Conservation (phyloP, 1,140 invertebrate genomes). For the Dysdera silvatica region DNA sequence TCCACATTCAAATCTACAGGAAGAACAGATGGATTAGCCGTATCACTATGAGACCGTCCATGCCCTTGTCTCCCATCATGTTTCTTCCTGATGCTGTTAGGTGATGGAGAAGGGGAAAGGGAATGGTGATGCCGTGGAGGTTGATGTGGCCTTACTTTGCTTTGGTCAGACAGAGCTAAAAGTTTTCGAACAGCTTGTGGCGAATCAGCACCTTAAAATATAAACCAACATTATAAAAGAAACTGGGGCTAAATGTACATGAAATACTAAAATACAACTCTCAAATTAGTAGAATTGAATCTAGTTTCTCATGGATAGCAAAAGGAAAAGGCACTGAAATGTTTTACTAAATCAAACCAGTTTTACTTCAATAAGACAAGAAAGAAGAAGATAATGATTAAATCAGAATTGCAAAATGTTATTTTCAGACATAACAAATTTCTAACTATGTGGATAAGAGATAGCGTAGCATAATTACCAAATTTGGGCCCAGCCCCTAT, state of each 20-base stretch:
- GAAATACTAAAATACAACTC: too few species aligned
- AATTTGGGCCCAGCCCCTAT: constrained; percentile 52
- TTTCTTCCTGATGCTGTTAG: constrained; percentile 43
- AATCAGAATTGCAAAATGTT: too few species aligned
- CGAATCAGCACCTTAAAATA: constrained; percentile 70
- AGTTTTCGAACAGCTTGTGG: constrained; percentile 91
- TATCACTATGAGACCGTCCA: constrained; percentile 85
- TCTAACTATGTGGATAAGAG: too few species aligned
- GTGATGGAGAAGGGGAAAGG: constrained; percentile 49
- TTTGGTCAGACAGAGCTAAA: constrained; percentile 65
- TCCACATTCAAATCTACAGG: constrained; percentile 86
- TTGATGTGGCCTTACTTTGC: constrained; percentile 78
- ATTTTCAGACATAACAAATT: too few species aligned
- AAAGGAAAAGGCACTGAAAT: too few species aligned
- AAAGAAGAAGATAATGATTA: too few species aligned
- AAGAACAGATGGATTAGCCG: constrained; percentile 58
- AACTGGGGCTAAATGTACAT: too few species aligned
- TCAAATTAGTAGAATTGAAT: too few species aligned
- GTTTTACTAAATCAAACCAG: too few species aligned
- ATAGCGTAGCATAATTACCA: constrained; percentile 45
- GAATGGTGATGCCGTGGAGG: constrained; percentile 55
- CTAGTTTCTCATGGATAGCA: too few species aligned
- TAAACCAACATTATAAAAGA: too few species aligned
- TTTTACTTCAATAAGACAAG: too few species aligned
- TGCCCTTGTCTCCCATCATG: constrained; percentile 47